Conservation (phyloP, 2,113 vertebrate species). For the Lepisosteus osseus region DNA sequence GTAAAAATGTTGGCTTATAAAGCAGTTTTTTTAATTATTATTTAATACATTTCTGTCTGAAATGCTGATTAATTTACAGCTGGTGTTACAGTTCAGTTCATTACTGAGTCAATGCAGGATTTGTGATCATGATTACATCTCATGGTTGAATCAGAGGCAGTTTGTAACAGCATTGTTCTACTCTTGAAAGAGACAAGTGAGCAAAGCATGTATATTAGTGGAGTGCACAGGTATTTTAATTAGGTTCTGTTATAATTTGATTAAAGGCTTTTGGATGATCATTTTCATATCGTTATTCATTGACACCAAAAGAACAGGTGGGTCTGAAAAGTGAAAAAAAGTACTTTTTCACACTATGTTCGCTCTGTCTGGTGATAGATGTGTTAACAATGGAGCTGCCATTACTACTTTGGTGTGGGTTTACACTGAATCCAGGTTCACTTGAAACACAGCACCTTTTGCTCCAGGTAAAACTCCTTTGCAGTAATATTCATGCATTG, state of each 20-base stretch:
- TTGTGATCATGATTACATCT: too few relatives aligned
- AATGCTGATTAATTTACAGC: too few relatives aligned
- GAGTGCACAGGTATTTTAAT: background rate
- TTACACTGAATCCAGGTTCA: conserved; percentile 53
- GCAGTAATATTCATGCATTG: conserved; percentile 65
- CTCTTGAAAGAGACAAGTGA: background rate
- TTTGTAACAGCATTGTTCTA: background rate
- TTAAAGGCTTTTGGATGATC: conserved; percentile 16
- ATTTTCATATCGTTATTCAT: conserved; percentile 16
- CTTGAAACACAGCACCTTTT: conserved; percentile 62
- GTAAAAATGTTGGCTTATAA: too few relatives aligned
- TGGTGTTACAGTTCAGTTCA: too few relatives aligned
- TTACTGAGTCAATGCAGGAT: too few relatives aligned
- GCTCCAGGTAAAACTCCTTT: conserved; percentile 59
- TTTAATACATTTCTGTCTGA: too few relatives aligned
- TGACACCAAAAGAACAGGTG: conserved; percentile 26
- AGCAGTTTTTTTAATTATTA: too few relatives aligned
- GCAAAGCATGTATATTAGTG: background rate
- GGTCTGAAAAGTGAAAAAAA: conserved; percentile 19
- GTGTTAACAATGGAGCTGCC: conserved; percentile 44
- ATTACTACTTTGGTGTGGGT: conserved; percentile 34
- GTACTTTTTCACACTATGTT: conserved; percentile 22
- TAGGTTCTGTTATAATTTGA: background rate
- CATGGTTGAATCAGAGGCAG: background rate
- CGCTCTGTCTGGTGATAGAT: conserved; percentile 45